Evolutionary conservation across 2,888 invertebrate genomes (phyloP).

Genomic region (Anagyrus pseudococci): DNA sequence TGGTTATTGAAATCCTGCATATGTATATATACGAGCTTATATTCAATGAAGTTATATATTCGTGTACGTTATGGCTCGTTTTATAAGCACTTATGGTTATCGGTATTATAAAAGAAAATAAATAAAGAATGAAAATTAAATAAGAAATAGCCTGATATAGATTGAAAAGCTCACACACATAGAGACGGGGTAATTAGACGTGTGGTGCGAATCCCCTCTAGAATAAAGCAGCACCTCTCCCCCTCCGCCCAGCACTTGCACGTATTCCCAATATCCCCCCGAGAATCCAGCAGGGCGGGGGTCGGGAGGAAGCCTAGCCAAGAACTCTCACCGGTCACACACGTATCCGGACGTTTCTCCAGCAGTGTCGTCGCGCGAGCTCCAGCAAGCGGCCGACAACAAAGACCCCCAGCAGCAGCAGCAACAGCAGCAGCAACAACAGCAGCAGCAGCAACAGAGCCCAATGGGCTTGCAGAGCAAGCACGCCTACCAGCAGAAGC

Average conservation of each 20-base stretch:
- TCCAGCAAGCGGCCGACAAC: not conserved
- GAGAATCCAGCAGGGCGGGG: not conserved
- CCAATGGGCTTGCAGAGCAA: slow-evolving; percentile 43
- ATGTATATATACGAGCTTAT: too few species aligned
- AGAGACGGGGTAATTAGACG: too few species aligned
- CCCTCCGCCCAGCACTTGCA: too few species aligned
- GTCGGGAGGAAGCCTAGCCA: not conserved
- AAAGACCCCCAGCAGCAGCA: slow-evolving; percentile 24
- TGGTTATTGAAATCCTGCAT: too few species aligned
- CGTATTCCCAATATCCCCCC: not conserved
- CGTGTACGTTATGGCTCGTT: too few species aligned
- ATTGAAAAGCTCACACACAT: too few species aligned
- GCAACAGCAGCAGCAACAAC: slow-evolving; percentile 20
- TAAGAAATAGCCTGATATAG: too few species aligned
- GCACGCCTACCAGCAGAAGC: slow-evolving; percentile 54
- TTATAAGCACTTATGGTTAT: too few species aligned
- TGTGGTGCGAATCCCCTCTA: not conserved
- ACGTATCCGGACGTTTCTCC: not conserved
- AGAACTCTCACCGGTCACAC: not conserved
- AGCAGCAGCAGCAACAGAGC: slow-evolving; percentile 9
- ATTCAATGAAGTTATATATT: too few species aligned
- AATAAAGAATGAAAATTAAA: too few species aligned
- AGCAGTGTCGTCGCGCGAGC: not conserved
- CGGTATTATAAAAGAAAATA: too few species aligned
- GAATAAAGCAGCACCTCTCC: not conserved